A percentile compares a stretch with the other conserved stretches of the same genome.
Evolutionary conservation across 53 echinoderm and acorn worm genomes (phyloP).

Genomic region (Echinometra lucunter): DNA sequence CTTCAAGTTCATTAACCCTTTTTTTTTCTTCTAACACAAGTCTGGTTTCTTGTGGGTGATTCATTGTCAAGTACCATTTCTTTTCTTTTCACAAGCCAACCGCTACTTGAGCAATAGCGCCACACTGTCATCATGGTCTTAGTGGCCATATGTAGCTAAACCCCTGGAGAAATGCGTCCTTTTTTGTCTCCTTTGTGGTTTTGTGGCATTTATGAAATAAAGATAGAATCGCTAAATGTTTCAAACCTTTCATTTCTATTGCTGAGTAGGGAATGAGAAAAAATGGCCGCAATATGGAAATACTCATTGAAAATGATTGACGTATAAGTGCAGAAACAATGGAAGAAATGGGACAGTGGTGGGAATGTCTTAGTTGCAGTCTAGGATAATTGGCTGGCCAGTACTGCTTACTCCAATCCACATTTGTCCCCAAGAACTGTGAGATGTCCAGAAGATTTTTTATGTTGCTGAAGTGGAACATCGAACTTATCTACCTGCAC

Average conservation of each 20-base stretch:
- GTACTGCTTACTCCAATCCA: not conserved
- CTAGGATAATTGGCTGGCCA: not conserved
- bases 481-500: not conserved
- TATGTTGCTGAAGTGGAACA: too few species aligned
- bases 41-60: not conserved
- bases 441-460: not conserved
- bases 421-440: not conserved
- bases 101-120: not conserved
- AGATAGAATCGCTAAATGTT: constrained; percentile 18
- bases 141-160: not conserved
- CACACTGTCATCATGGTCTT: too few species aligned
- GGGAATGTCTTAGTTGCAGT: not conserved
- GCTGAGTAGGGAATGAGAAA: not conserved
- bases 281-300: constrained; percentile 12
- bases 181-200: constrained; percentile 2
- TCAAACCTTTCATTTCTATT: not conserved
- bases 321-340: not conserved
- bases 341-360: not conserved
- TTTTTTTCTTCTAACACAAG: not conserved
- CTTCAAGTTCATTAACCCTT: constrained; percentile 34
- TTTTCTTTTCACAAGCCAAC: constrained; percentile 22
- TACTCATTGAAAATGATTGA: not conserved
- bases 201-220: constrained; percentile 36
- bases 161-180: not conserved
- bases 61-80: constrained; percentile 20